Percentiles rank a stretch among this genome's conserved stretches.
Conservation (phyloP, 2,113 vertebrate genomes). For the Corythoichthys intestinalis region DNA sequence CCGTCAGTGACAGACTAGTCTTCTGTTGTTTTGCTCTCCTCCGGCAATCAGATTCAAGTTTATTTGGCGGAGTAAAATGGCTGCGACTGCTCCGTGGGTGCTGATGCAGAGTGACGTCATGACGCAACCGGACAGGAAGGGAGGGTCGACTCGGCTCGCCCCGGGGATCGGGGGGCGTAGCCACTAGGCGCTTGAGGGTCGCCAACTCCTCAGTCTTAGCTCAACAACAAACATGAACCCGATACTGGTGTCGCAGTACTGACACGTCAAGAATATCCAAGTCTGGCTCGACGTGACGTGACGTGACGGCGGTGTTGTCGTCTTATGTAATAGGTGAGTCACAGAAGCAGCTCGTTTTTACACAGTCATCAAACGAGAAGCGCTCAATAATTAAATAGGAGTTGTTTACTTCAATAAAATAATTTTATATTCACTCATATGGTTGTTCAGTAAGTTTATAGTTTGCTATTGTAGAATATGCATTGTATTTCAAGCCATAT, state of each 20-base stretch:
- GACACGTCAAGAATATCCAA: background rate
- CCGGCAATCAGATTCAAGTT: slow-evolving; percentile 64
- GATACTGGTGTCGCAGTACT: background rate
- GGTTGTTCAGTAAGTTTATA: too few species aligned
- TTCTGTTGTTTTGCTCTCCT: slow-evolving; percentile 15
- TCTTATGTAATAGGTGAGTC: background rate
- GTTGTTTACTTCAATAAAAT: background rate
- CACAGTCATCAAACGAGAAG: background rate
- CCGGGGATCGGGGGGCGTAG: background rate
- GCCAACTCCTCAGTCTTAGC: background rate
- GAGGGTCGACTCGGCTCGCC: background rate
- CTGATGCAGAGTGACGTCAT: slow-evolving; percentile 70
- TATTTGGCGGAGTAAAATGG: slow-evolving; percentile 76
- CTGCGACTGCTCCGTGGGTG: slow-evolving; percentile 61
- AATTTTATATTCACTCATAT: too few species aligned
- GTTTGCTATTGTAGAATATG: too few species aligned
- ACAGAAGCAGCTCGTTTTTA: background rate
- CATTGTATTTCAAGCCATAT: too few species aligned
- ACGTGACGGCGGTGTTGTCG: background rate
- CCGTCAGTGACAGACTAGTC: slow-evolving; percentile 3
- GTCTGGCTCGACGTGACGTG: background rate
- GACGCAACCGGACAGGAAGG: slow-evolving; percentile 32
- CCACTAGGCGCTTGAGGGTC: too few species aligned
- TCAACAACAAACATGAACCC: background rate
- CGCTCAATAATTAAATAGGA: background rate